phyloP scores from a whole-genome alignment of 2,113 vertebrate genomes.

The Spea bombifrons region DNA sequence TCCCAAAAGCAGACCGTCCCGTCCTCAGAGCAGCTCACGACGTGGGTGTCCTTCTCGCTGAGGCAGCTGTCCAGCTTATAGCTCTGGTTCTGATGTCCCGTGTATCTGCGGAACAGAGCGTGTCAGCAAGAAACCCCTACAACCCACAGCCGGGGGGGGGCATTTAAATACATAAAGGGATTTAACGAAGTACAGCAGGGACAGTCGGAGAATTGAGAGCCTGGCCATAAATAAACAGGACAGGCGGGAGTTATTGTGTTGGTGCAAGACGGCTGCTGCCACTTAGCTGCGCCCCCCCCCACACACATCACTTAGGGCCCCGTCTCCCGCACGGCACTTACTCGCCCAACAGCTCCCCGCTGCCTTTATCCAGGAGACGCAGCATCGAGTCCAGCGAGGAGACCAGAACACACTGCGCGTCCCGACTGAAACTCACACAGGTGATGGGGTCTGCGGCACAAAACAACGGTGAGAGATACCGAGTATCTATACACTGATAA shows the following conservation, averaged over 20 bases:
- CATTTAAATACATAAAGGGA: too few relatives aligned
- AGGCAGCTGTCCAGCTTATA: constrained; percentile 92
- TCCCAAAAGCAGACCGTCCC: constrained; percentile 91
- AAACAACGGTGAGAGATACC: rapidly evolving
- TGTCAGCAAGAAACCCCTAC: background rate
- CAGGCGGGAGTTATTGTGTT: too few relatives aligned
- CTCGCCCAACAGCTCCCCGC: constrained; percentile 90
- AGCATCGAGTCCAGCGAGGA: constrained; percentile 83
- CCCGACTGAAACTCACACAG: constrained; percentile 89
- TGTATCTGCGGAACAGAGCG: constrained; percentile 66
- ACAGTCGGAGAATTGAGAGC: too few relatives aligned
- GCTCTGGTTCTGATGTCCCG: constrained; percentile 79
- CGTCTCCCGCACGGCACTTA: constrained; percentile 31
- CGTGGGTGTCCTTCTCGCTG: constrained; percentile 80
- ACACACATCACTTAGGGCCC: background rate
- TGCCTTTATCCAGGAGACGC: constrained; percentile 86
- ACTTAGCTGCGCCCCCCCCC: too few relatives aligned
- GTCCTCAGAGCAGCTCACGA: constrained; percentile 88
- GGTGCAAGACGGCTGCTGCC: background rate
- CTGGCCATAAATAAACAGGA: too few relatives aligned
- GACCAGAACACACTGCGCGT: constrained; percentile 78
- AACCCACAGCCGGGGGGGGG: too few relatives aligned
- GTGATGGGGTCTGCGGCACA: constrained; percentile 80
- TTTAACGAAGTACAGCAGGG: too few relatives aligned
- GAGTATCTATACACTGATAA: background rate